Conservation (phyloP, 2,797 vertebrate genomes). For the Benthosema pterotum region DNA sequence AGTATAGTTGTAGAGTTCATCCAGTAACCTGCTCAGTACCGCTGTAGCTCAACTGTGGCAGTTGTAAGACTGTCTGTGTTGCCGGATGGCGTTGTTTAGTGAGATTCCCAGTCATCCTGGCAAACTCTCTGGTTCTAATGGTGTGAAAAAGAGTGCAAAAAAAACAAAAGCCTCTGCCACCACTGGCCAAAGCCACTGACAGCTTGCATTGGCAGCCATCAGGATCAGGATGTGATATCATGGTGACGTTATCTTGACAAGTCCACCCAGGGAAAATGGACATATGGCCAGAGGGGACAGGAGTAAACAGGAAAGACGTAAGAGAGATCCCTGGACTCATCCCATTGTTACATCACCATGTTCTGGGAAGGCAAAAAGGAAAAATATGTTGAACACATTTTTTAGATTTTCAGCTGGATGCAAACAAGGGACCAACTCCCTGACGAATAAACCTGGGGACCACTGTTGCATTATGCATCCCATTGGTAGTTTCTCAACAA, state of each 20-base stretch:
- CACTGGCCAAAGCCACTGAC: not conserved
- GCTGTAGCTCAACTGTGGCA: not conserved
- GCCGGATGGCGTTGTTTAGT: too few species aligned
- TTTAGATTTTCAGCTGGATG: too few species aligned
- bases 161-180: not conserved
- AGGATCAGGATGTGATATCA: constrained; percentile 39
- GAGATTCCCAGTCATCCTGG: too few species aligned
- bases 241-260: constrained; percentile 12
- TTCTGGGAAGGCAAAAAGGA: constrained; percentile 34
- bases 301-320: constrained; percentile 33
- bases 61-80: too few species aligned
- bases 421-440: too few species aligned
- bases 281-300: constrained; percentile 13
- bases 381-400: constrained; percentile 27
- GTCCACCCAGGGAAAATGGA: constrained; percentile 19
- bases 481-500: too few species aligned
- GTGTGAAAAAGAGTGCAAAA: too few species aligned
- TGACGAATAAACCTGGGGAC: too few species aligned
- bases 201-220: constrained; percentile 3
- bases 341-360: constrained; percentile 26
- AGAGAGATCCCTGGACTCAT: constrained; percentile 12
- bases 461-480: too few species aligned
- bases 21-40: constrained; percentile 2
- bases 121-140: too few species aligned
- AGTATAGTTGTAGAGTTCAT: not conserved